Evolutionary conservation across 1,140 invertebrate species (phyloP), one percentile per base, ranked within the genome.

Genomic region (Drosophila tsacasi): DNA sequence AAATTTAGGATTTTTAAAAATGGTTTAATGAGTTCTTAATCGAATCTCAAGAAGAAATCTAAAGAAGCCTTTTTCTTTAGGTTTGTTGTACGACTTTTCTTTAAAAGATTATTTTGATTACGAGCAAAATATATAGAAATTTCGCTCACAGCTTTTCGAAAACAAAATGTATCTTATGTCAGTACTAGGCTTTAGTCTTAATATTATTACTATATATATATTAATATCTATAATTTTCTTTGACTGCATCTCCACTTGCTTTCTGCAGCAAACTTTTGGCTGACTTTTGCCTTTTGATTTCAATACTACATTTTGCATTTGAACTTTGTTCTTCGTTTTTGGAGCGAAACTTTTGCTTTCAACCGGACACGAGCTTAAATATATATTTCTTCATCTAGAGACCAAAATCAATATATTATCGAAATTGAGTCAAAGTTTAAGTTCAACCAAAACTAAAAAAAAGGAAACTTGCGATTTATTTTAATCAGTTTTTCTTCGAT

Each of bases 331-430:
- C 17, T 72, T 65, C 35, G 32, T 54, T 50, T 47, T 58, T 42
- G 23, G 17, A 37, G 42, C 12, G 6, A 65, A 73, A 73, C 67
- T 79, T 60, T 72, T 73, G 42, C 77, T 79, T 79, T 79, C 55
- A 71, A 54, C 30, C 46, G 75, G 73, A 62, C 35, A 57, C 19
- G 59, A 63, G 59, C 46, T 52, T 30, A 59, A 71, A 54, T 54
- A 46, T 42, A 68, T 71, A 64, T 79, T 59, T 47, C 27, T 30
- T n/a, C 21, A 15, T 23, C 13, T 32, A 49, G 39, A 25, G 7
- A 1, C 23, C 15, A 49, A 49, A 49, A 49, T 49, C 47, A 49
- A 49, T 49, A 49, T 49, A 49, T 49, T 49, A 49, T 25, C 23
- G 47, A 49, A 25, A 49, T 49, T 25, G 47, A 49, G 23, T 25